Percentiles rank a stretch among this genome's conserved stretches.
Conservation (phyloP, 2,797 vertebrate genomes). For the Oreochromis grahami region DNA sequence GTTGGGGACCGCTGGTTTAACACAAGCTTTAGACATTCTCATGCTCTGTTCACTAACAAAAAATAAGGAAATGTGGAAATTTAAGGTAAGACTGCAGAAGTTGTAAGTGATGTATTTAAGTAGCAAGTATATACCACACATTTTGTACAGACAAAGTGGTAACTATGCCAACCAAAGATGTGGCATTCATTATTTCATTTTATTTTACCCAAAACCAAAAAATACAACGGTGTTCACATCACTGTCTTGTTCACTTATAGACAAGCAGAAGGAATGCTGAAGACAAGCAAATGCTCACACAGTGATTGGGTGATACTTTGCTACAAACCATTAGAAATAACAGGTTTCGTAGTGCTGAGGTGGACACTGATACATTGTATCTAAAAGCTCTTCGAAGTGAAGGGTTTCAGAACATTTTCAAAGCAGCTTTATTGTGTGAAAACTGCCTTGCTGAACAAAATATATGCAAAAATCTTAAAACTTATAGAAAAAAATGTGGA, state of each 20-base stretch:
- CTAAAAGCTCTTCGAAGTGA: background rate
- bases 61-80: background rate
- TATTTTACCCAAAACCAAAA: background rate
- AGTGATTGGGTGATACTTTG: background rate
- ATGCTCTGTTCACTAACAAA: background rate
- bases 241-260: background rate
- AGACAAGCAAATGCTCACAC: background rate
- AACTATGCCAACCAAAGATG: background rate
- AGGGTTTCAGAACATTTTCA: background rate
- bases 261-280: background rate
- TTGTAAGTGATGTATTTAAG: background rate
- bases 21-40: background rate
- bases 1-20: background rate
- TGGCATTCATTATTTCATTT: background rate
- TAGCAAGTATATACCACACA: background rate
- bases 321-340: background rate
- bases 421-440: background rate
- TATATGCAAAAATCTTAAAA: background rate
- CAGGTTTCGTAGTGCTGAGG: background rate
- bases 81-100: background rate
- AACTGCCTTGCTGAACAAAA: background rate
- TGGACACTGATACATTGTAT: background rate
- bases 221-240: background rate
- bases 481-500: background rate
- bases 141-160: background rate